These are phyloP conservation scores for Papilio protenor DNA, from an alignment of 2,888 invertebrate species.

Conservation along the genomic window DNA sequence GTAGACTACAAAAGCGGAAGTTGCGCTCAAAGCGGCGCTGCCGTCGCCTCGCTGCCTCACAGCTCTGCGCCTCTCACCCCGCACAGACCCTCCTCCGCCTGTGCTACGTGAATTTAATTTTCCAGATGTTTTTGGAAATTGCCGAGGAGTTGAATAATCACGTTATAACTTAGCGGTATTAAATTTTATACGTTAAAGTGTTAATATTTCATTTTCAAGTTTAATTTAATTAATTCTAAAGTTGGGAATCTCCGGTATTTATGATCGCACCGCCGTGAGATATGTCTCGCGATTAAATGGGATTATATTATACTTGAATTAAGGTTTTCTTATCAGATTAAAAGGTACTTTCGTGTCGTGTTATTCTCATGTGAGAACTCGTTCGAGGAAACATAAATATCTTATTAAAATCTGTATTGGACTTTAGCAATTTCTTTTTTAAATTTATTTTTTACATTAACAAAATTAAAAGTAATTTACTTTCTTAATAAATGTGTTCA, in stretches of 20 bases:
- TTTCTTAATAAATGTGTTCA: neutral
- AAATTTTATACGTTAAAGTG: conserved; percentile 84
- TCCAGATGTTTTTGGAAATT: conserved; percentile 82
- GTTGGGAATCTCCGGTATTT: conserved; percentile 63
- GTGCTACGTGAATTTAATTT: conserved; percentile 74
- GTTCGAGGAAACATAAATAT: conserved; percentile 8
- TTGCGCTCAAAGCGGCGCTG: conserved; percentile 74
- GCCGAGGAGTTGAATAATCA: conserved; percentile 82
- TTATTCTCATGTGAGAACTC: neutral
- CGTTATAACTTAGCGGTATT: conserved; percentile 84
- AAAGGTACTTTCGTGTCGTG: conserved; percentile 17
- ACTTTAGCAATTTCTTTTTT: neutral
- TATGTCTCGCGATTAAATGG: conserved; percentile 42
- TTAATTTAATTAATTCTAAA: conserved; percentile 84
- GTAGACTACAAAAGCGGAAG: conserved; percentile 73
- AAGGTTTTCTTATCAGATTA: conserved; percentile 32
- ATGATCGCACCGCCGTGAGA: conserved; percentile 37
- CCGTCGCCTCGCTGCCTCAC: conserved; percentile 57
- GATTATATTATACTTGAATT: conserved; percentile 19
- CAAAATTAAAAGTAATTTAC: neutral
- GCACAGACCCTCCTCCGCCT: neutral
- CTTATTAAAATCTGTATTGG: conserved; percentile 8
- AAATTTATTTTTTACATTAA: neutral
- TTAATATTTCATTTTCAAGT: conserved; percentile 85
- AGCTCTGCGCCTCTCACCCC: conserved; percentile 46